These are phyloP conservation scores for Myotis myotis DNA, from an alignment of 2,797 vertebrate genomes.

Conservation along the genomic window DNA sequence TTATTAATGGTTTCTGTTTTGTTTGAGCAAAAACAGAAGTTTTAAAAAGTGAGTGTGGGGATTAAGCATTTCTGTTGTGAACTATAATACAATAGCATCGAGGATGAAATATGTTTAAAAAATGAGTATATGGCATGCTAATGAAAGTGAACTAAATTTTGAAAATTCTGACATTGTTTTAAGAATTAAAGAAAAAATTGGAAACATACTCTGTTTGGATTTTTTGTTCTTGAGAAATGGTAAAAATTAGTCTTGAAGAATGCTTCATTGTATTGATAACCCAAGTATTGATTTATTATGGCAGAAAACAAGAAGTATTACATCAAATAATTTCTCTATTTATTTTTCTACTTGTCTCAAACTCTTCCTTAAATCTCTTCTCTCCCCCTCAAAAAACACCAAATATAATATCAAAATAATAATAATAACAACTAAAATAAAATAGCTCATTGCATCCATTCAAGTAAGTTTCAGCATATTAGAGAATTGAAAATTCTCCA, in stretches of 20 bases:
- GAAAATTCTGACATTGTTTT: constrained; percentile 59
- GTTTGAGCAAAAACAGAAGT: constrained; percentile 69
- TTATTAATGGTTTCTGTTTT: constrained; percentile 72
- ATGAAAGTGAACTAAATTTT: constrained; percentile 65
- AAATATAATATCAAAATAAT: background rate
- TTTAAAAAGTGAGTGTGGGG: background rate
- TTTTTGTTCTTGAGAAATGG: constrained; percentile 39
- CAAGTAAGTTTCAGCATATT: background rate
- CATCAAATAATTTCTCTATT: constrained; percentile 47
- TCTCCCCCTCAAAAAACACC: background rate
- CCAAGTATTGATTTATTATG: constrained; percentile 54
- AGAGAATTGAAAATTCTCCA: background rate
- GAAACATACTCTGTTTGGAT: constrained; percentile 30
- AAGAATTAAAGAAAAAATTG: constrained; percentile 46
- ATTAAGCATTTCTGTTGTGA: constrained; percentile 70
- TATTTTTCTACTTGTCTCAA: background rate
- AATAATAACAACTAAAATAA: background rate
- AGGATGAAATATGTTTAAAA: constrained; percentile 64
- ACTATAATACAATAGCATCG: constrained; percentile 56
- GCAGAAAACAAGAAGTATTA: constrained; percentile 51
- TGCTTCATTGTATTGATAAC: constrained; percentile 42
- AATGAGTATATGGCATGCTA: background rate
- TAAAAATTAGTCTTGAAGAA: constrained; percentile 45
- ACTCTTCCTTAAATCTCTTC: background rate
- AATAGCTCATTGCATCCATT: background rate